Percentiles rank a stretch among this genome's conserved stretches.
Evolutionary conservation across 2,797 vertebrate genomes (phyloP).

Genomic region (Momotus momota): DNA sequence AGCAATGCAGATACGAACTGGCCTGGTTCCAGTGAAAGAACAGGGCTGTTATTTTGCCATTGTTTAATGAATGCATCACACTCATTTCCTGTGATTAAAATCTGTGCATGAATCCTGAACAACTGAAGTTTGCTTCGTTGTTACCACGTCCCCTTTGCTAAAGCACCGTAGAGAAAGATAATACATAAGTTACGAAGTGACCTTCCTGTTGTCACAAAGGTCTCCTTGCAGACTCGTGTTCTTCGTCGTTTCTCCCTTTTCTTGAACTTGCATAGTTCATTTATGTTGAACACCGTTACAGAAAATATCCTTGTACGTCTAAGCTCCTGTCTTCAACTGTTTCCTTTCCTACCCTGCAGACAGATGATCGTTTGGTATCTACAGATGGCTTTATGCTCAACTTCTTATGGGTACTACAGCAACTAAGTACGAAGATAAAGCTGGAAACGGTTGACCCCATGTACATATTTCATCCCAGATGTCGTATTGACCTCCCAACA

Average conservation of each 20-base stretch:
- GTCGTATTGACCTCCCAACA: conserved; percentile 88
- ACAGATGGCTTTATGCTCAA: conserved; percentile 99
- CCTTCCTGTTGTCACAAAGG: not conserved
- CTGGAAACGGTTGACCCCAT: conserved; percentile 96
- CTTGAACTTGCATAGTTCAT: not conserved
- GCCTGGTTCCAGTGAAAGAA: not conserved
- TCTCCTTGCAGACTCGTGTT: not conserved
- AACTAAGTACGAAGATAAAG: conserved; percentile 98
- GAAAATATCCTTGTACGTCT: not conserved
- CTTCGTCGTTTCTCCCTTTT: not conserved
- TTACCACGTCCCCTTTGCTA: not conserved
- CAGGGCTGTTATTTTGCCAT: not conserved
- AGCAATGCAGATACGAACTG: not conserved
- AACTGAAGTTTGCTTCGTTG: not conserved
- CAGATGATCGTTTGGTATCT: conserved; percentile 96
- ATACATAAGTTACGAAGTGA: not conserved
- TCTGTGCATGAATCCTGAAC: not conserved
- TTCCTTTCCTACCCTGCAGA: conserved; percentile 75
- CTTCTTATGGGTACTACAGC: conserved; percentile 98
- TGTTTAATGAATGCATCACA: not conserved
- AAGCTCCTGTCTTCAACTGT: not conserved
- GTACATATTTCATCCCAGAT: conserved; percentile 95
- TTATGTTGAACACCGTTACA: not conserved
- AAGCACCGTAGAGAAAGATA: not conserved
- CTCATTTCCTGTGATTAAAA: not conserved